Conservation (phyloP, 2,113 vertebrate species). For the Eurystomus gularis region DNA sequence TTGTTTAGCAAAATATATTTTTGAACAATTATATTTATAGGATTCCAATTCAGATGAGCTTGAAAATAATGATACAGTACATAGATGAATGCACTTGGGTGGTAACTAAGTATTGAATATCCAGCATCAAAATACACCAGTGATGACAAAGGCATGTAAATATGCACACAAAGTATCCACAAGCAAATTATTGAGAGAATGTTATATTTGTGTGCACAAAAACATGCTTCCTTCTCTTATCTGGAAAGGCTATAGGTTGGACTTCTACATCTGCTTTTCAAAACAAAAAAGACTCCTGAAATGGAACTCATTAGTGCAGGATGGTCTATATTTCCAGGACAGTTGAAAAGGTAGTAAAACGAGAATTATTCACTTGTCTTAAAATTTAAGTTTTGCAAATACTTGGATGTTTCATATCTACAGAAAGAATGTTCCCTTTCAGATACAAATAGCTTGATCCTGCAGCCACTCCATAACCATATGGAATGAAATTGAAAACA, state of each 20-base stretch:
- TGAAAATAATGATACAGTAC: not conserved
- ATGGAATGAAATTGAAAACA: conserved; percentile 50
- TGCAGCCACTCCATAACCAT: conserved; percentile 2
- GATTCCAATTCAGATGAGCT: not conserved
- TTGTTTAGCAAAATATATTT: not conserved
- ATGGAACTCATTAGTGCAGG: conserved; percentile 14
- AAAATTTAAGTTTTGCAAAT: conserved; percentile 28
- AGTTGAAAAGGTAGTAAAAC: conserved; percentile 30
- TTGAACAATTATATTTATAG: not conserved
- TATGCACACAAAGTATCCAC: not conserved
- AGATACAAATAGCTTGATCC: conserved; percentile 32
- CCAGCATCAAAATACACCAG: not conserved
- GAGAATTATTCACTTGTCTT: conserved; percentile 13
- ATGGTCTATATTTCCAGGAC: not conserved
- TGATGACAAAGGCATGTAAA: not conserved
- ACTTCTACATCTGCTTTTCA: conserved; percentile 28
- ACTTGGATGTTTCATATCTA: conserved; percentile 23
- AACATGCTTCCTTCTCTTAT: not conserved
- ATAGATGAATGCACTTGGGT: not conserved
- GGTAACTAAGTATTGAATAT: not conserved
- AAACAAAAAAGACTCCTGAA: conserved; percentile 6
- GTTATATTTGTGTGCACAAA: not conserved
- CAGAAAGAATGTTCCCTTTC: conserved; percentile 14
- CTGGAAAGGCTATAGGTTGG: not conserved
- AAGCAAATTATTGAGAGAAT: not conserved